Conservation (phyloP, 2,113 vertebrate species). For the Mus spicilegus region DNA sequence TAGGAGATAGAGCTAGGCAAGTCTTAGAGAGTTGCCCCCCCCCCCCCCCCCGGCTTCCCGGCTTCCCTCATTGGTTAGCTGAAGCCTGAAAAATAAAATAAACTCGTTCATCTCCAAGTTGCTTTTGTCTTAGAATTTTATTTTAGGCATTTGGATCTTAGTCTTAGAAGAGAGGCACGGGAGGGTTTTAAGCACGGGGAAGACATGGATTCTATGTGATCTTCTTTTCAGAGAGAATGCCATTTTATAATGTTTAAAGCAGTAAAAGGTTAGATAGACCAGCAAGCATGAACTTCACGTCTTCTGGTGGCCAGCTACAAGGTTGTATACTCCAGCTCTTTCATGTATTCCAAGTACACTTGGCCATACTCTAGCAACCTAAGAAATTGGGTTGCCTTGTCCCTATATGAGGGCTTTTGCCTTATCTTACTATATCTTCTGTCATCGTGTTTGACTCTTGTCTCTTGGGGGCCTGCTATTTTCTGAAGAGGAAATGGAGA, state of each 20-base stretch:
- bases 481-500: not conserved
- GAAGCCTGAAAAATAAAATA: not conserved
- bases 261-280: not conserved
- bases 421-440: not conserved
- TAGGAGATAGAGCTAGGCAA: not conserved
- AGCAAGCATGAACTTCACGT: not conserved
- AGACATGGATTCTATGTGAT: not conserved
- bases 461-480: not conserved
- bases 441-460: not conserved
- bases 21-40: not conserved
- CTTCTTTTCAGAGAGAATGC: not conserved
- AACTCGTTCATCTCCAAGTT: not conserved
- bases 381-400: not conserved
- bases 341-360: not conserved
- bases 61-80: not conserved
- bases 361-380: not conserved
- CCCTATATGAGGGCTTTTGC: not conserved
- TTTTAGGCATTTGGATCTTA: not conserved
- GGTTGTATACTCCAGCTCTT: not conserved
- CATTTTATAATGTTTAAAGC: not conserved
- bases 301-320: not conserved
- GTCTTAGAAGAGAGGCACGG: not conserved
- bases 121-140: not conserved
- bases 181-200: conserved; percentile 6
- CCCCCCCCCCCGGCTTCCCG: not conserved